phyloP scores from a whole-genome alignment of 2,113 vertebrate species.

The Chrysochloris asiatica region DNA sequence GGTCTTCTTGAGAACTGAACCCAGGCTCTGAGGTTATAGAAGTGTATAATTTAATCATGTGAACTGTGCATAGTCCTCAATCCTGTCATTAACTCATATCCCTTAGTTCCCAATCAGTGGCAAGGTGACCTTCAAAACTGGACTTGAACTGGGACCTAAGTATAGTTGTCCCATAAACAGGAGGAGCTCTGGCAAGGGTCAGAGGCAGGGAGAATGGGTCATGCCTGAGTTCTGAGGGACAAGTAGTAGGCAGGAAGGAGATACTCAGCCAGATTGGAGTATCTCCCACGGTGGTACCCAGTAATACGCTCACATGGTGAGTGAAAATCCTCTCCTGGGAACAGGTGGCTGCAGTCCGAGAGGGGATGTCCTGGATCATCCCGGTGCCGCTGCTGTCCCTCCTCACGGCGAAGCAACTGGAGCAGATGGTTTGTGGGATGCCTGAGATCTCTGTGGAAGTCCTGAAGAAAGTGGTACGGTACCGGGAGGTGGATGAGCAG shows the following conservation, averaged over 20 bases:
- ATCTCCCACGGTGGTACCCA: neutral
- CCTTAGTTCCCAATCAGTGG: neutral
- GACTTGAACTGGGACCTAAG: neutral
- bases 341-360: conserved; percentile 91
- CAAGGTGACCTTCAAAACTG: neutral
- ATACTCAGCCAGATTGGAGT: rapidly evolving
- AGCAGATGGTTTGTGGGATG: conserved; percentile 92
- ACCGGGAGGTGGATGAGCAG: conserved; percentile 91
- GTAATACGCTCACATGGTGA: neutral
- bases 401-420: conserved; percentile 90
- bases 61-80: neutral
- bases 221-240: neutral
- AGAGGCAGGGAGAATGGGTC: neutral
- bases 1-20: neutral
- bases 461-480: conserved; percentile 90
- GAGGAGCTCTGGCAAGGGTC: neutral
- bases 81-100: neutral
- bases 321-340: neutral
- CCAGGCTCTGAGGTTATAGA: neutral
- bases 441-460: conserved; percentile 92
- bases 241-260: neutral
- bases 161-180: neutral
- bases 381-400: conserved; percentile 90
- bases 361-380: conserved; percentile 92
- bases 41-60: neutral